Conservation (phyloP, 2,113 vertebrate genomes). For the Cottus gobio region DNA sequence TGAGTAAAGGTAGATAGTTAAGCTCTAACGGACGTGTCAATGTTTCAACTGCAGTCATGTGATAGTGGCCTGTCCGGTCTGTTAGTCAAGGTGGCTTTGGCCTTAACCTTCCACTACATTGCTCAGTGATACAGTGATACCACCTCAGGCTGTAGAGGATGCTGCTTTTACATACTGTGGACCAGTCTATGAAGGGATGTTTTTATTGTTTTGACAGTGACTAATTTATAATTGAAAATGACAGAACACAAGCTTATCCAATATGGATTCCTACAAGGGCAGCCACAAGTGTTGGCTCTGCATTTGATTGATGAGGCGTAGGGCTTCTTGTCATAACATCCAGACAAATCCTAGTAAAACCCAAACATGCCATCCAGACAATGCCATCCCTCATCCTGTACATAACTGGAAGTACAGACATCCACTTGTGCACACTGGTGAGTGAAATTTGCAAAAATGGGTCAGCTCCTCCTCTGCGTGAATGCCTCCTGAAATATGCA, state of each 20-base stretch:
- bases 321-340: not conserved
- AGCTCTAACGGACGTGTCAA: not conserved
- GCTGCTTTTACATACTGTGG: not conserved
- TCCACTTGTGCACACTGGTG: conserved; percentile 26
- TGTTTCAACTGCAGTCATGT: conserved; percentile 29
- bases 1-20: not conserved
- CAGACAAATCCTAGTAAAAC: conserved; percentile 21
- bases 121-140: conserved; percentile 10
- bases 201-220: not conserved
- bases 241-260: not conserved
- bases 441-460: conserved; percentile 68
- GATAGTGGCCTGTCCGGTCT: not conserved
- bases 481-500: conserved; percentile 76
- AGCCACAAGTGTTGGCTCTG: not conserved
- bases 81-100: conserved; percentile 19
- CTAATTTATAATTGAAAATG: not conserved
- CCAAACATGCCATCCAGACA: conserved; percentile 20
- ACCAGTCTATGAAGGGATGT: not conserved
- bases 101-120: conserved; percentile 11
- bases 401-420: conserved; percentile 14
- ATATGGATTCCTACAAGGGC: not conserved
- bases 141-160: not conserved
- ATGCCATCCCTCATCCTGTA: conserved; percentile 19
- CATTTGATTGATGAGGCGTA: conserved; percentile 6
- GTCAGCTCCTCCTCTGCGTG: conserved; percentile 67